Evolutionary conservation across 2,113 vertebrate species (phyloP), one percentile per base, ranked within the genome.

Genomic region (Collichthys lucidus): DNA sequence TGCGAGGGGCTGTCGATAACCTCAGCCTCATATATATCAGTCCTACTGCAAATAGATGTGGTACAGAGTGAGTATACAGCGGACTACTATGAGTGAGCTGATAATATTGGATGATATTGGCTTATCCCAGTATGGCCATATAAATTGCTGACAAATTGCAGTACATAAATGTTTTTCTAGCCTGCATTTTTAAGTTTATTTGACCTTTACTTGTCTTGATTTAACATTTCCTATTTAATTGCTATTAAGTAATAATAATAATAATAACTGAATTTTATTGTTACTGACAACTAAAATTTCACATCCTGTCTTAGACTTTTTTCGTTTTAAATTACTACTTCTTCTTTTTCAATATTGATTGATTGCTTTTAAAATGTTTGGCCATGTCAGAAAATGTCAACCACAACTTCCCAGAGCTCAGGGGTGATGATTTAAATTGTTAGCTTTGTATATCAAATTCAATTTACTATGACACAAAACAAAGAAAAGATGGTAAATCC

Each of bases 1-100:
- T 63, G 60, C 0, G 0, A 47, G 40, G 35, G 46, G 19, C 52
- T 89, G 80, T 86, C 83, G 85, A 74, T 46, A 79, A 80, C 61
- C 73, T 77, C 19, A 74, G 11, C 12, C 9, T 40, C 15, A 56
- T 46, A 11, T 40, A 11, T n/a, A 46, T 78, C 17, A 75, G 47
- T 24, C 14, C 11, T 35, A 46, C 15, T 56, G 44, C 24, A 76
- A 64, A 75, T 66, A n/a, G 42, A 49, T 24, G 53, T 52, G 10
- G 65, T 20, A 35, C 15, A 42, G 11, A 57, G 42, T 52, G 24
- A 42, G 44, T 70, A 15, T 9, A 29, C 8, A 60, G 6, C 17
- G 1, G 11, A 49, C 52, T 3, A 29, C 10, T n/a, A 31, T 19
- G 44, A 11, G 4, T 11, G 20, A 65, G n/a, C 17, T 63, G n/a